phyloP scores from a whole-genome alignment of 2,888 invertebrate species.

The Caenorhabditis sp. region DNA sequence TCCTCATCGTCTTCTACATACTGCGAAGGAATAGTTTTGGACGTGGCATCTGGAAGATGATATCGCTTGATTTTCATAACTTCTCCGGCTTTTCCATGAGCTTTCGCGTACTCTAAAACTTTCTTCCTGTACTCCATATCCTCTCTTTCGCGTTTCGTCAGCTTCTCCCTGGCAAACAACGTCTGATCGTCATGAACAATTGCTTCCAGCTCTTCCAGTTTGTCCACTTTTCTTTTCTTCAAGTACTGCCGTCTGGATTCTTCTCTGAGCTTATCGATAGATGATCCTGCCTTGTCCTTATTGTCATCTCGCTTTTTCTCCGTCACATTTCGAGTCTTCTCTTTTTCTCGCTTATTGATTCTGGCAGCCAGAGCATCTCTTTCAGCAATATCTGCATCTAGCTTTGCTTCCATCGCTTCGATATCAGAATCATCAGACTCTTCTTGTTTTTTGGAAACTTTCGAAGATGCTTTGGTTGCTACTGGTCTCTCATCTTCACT shows the following conservation, averaged over 20 bases:
- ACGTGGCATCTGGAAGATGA: slow-evolving; percentile 79
- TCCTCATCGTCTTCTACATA: slow-evolving; percentile 80
- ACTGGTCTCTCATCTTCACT: slow-evolving; percentile 66
- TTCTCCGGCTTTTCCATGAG: slow-evolving; percentile 95
- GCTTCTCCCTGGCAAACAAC: slow-evolving; percentile 92
- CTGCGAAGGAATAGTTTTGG: slow-evolving; percentile 67
- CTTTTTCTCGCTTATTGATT: slow-evolving; percentile 92
- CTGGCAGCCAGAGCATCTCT: slow-evolving; percentile 95
- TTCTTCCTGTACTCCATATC: slow-evolving; percentile 94
- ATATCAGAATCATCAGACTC: slow-evolving; percentile 75
- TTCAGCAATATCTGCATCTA: slow-evolving; percentile 85
- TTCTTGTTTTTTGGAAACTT: slow-evolving; percentile 39
- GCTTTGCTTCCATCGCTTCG: slow-evolving; percentile 72
- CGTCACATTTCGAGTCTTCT: slow-evolving; percentile 90
- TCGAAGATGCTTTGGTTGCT: slow-evolving; percentile 46
- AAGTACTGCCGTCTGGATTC: slow-evolving; percentile 95
- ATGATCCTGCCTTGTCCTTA: slow-evolving; percentile 64
- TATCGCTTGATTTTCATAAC: slow-evolving; percentile 92
- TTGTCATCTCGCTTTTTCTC: slow-evolving; percentile 81
- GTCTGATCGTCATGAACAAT: slow-evolving; percentile 97
- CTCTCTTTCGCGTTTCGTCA: slow-evolving; percentile 91
- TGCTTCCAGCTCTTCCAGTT: slow-evolving; percentile 94
- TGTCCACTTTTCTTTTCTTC: slow-evolving; percentile 96
- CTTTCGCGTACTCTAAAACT: slow-evolving; percentile 92
- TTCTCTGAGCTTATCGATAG: slow-evolving; percentile 87